These are phyloP conservation scores for Anarhynchus alexandrinus DNA, from an alignment of 2,113 vertebrate genomes.

Conservation along the genomic window DNA sequence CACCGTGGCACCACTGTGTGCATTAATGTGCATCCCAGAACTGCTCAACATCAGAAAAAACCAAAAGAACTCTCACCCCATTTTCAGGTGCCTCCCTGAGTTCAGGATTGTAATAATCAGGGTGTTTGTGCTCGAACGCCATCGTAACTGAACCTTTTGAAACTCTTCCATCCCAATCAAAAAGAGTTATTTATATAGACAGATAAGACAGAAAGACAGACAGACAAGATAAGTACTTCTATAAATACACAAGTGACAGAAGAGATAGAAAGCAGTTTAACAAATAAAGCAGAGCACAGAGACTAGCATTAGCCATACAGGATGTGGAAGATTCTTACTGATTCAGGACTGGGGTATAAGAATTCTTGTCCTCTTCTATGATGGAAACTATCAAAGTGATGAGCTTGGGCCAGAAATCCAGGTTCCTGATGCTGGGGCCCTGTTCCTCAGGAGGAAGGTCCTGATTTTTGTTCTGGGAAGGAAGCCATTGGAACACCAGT, in stretches of 20 bases:
- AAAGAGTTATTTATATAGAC: conserved; percentile 75
- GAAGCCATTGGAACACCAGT: neutral
- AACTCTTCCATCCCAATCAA: conserved; percentile 70
- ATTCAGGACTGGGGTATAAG: conserved; percentile 93
- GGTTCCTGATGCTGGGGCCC: conserved; percentile 91
- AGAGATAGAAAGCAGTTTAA: conserved; percentile 53
- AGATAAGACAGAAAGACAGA: conserved; percentile 77
- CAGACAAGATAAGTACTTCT: conserved; percentile 66
- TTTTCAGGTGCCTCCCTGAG: conserved; percentile 57
- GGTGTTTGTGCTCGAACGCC: conserved; percentile 53
- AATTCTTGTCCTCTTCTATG: conserved; percentile 96
- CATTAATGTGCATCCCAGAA: neutral
- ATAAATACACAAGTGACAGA: conserved; percentile 62
- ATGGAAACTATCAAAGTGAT: conserved; percentile 98
- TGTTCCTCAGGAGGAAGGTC: conserved; percentile 91
- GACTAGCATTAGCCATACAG: neutral
- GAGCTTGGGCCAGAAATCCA: conserved; percentile 99
- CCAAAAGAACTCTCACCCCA: conserved; percentile 66
- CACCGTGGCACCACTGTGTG: conserved; percentile 11
- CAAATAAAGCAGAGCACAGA: conserved; percentile 10
- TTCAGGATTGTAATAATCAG: conserved; percentile 58
- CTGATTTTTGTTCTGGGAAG: conserved; percentile 81
- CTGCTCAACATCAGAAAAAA: conserved; percentile 44
- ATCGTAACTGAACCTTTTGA: conserved; percentile 58
- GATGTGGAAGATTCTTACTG: conserved; percentile 79